Conservation (phyloP, 2,113 vertebrate species). For the Micronycteris hirsuta region DNA sequence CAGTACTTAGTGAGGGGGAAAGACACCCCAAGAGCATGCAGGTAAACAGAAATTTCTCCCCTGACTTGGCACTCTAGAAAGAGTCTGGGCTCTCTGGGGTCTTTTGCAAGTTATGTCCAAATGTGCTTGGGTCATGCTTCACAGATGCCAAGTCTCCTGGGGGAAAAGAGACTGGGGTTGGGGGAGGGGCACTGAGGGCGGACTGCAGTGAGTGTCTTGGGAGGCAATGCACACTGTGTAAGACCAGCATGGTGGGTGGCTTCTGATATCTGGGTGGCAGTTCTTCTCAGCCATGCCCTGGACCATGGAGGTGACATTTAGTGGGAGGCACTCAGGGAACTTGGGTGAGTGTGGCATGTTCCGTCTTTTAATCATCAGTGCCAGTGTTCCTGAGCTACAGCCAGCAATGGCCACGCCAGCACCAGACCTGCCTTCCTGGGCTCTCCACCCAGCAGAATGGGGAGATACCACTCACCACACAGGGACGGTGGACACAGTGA, state of each 20-base stretch:
- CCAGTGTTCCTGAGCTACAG: background rate
- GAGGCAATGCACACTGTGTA: constrained; percentile 78
- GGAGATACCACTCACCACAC: constrained; percentile 76
- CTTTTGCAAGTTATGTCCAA: constrained; percentile 75
- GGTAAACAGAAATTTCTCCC: background rate
- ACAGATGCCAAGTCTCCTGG: constrained; percentile 81
- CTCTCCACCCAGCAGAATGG: constrained; percentile 48
- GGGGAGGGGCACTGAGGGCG: background rate
- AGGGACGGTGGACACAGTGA: constrained; percentile 42
- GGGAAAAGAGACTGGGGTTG: background rate
- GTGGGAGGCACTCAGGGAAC: background rate
- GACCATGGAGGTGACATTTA: constrained; percentile 47
- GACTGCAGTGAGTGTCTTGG: too few relatives aligned
- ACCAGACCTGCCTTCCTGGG: background rate
- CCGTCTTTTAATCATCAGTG: background rate
- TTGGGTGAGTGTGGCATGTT: background rate
- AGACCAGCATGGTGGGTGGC: constrained; percentile 78
- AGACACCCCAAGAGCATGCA: background rate
- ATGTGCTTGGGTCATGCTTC: constrained; percentile 74
- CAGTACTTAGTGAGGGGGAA: background rate
- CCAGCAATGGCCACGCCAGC: background rate
- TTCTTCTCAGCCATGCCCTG: constrained; percentile 81
- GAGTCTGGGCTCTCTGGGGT: constrained; percentile 71
- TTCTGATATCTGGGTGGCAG: constrained; percentile 63
- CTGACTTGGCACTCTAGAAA: constrained; percentile 76